Evolutionary conservation across 2,888 invertebrate species (phyloP).

Genomic region (Parochlus steinenii): DNA sequence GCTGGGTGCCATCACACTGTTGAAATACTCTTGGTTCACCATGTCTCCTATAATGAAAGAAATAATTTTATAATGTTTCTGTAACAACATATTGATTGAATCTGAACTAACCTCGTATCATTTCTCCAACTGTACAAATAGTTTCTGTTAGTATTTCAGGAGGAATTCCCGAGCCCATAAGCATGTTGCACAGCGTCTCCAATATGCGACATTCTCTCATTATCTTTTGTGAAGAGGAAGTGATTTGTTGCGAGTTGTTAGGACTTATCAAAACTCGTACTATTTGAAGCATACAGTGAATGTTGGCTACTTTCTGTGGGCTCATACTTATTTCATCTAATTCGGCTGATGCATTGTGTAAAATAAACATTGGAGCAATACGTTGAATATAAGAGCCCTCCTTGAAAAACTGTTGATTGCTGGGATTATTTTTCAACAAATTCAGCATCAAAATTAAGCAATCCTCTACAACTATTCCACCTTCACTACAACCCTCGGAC

Average conservation of each 20-base stretch:
- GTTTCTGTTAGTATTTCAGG: slow-evolving; percentile 93
- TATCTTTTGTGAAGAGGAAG: slow-evolving; percentile 68
- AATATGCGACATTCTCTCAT: slow-evolving; percentile 74
- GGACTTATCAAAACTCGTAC: slow-evolving; percentile 87
- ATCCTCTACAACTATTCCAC: slow-evolving; percentile 96
- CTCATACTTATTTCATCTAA: slow-evolving; percentile 67
- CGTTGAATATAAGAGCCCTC: slow-evolving; percentile 93
- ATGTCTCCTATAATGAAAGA: slow-evolving; percentile 50
- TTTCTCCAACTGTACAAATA: slow-evolving; percentile 87
- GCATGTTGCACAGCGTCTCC: slow-evolving; percentile 66
- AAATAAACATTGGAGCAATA: slow-evolving; percentile 72
- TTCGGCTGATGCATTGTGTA: slow-evolving; percentile 55
- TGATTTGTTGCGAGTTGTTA: slow-evolving; percentile 73
- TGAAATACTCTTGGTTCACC: slow-evolving; percentile 82
- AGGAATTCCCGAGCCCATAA: slow-evolving; percentile 94
- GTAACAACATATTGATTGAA: too few species aligned
- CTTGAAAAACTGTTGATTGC: slow-evolving; percentile 97
- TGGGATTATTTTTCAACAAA: slow-evolving; percentile 83
- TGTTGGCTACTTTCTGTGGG: slow-evolving; percentile 85
- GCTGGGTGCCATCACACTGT: slow-evolving; percentile 79
- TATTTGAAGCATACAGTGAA: slow-evolving; percentile 81
- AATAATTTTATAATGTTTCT: background rate
- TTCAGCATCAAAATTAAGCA: slow-evolving; percentile 86
- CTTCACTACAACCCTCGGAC: slow-evolving; percentile 84
- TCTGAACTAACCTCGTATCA: too few species aligned